These are phyloP conservation scores for Coelopa frigida DNA, from an alignment of 1,140 invertebrate genomes.

Conservation along the genomic window DNA sequence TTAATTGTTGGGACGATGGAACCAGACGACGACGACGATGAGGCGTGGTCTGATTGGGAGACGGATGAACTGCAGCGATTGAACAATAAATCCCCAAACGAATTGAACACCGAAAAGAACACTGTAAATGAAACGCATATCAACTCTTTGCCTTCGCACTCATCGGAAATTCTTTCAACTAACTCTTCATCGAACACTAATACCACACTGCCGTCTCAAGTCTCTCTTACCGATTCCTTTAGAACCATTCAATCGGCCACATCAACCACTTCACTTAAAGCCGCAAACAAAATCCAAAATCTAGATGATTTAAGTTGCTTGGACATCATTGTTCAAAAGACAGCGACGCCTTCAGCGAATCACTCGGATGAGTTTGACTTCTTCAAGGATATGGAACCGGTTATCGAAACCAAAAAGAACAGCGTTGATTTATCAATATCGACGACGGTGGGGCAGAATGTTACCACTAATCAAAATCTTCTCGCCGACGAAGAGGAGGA, in stretches of 20 bases:
- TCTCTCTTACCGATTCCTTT: conserved; percentile 6
- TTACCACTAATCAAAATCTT: no score
- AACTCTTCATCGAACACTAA: conserved; percentile 3
- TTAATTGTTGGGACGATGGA: background rate
- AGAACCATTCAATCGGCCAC: conserved; percentile 15
- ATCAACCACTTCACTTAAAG: conserved; percentile 7
- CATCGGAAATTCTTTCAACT: no score
- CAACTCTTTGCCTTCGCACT: no score
- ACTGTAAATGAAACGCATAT: no score
- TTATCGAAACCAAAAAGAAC: conserved; percentile 61
- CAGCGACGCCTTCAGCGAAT: conserved; percentile 42
- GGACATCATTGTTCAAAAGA: conserved; percentile 62
- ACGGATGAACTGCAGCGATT: conserved; percentile 45
- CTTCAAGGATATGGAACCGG: conserved; percentile 77
- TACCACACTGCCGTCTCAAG: conserved; percentile 3
- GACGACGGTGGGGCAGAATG: background rate
- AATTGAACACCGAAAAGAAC: no score
- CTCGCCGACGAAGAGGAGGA: conserved; percentile 7
- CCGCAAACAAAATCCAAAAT: conserved; percentile 16
- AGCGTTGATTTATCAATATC: conserved; percentile 2
- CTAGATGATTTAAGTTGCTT: conserved; percentile 61
- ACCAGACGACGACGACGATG: conserved; percentile 38
- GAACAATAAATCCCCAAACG: conserved; percentile 3
- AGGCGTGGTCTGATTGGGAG: conserved; percentile 74
- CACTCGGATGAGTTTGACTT: conserved; percentile 60